phyloP scores from a whole-genome alignment of 2,797 vertebrate genomes.

The Petrocephalus schoutedeni region DNA sequence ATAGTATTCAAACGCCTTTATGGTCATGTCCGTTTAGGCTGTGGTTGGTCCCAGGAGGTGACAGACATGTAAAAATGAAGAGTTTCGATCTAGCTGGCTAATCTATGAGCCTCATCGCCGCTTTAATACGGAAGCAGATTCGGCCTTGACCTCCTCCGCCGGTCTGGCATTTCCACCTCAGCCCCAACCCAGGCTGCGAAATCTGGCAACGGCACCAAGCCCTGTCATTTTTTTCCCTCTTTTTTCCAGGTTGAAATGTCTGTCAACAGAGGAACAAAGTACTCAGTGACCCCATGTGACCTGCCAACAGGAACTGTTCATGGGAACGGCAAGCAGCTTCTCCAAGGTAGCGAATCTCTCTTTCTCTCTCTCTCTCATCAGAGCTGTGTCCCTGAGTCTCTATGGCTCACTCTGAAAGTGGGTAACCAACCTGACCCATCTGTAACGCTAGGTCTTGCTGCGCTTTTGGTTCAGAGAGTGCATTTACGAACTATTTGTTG shows the following conservation, averaged over 20 bases:
- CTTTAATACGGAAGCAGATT: not conserved
- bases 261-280: slow-evolving; percentile 22
- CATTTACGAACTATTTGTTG: not conserved
- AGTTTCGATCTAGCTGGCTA: not conserved
- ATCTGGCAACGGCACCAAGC: not conserved
- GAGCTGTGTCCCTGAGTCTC: not conserved
- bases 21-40: not conserved
- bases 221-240: not conserved
- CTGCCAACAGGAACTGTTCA: slow-evolving; percentile 7
- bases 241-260: slow-evolving; percentile 15
- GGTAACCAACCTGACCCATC: not conserved
- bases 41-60: not conserved
- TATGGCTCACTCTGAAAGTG: not conserved
- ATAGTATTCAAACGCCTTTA: not conserved
- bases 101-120: not conserved
- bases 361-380: not conserved
- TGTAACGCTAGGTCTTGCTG: not conserved
- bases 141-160: slow-evolving; percentile 1
- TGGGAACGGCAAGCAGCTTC: slow-evolving; percentile 7
- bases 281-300: slow-evolving; percentile 12
- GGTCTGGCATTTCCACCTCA: not conserved
- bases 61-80: not conserved
- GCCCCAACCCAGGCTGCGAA: not conserved
- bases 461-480: not conserved
- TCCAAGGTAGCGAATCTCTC: slow-evolving; percentile 2